Percentiles rank a stretch among this genome's conserved stretches.
Evolutionary conservation across 2,797 vertebrate genomes (phyloP).

Genomic region (Heliangelus exortis): DNA sequence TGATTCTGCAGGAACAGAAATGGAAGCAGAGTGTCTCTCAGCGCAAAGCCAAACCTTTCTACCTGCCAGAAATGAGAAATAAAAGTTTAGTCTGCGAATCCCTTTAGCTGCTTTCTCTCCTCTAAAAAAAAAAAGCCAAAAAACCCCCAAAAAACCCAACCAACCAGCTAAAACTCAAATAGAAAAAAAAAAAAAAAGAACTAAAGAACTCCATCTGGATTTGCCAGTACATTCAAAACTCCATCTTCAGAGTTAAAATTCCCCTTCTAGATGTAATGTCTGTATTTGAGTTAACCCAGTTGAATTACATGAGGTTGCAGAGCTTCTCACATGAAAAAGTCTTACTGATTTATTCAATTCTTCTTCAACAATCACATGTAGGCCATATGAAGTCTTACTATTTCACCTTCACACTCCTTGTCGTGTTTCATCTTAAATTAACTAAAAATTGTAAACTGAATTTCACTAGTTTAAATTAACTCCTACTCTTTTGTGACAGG

Average conservation of each 20-base stretch:
- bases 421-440: background rate
- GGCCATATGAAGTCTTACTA: background rate
- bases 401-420: background rate
- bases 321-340: background rate
- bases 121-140: background rate
- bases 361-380: background rate
- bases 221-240: background rate
- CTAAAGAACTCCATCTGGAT: background rate
- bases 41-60: background rate
- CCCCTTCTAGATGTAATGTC: background rate
- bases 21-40: constrained; percentile 10
- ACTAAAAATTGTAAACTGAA: background rate
- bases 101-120: background rate
- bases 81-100: constrained; percentile 17
- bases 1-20: constrained; percentile 35
- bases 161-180: background rate
- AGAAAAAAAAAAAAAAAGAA: background rate
- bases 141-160: background rate
- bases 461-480: background rate
- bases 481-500: background rate
- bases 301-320: background rate
- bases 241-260: background rate
- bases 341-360: background rate
- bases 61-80: constrained; percentile 41
- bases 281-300: background rate